Evolutionary conservation across 2,888 invertebrate species (phyloP), one percentile per base, ranked within the genome.

Genomic region (Malachius bipustulatus): DNA sequence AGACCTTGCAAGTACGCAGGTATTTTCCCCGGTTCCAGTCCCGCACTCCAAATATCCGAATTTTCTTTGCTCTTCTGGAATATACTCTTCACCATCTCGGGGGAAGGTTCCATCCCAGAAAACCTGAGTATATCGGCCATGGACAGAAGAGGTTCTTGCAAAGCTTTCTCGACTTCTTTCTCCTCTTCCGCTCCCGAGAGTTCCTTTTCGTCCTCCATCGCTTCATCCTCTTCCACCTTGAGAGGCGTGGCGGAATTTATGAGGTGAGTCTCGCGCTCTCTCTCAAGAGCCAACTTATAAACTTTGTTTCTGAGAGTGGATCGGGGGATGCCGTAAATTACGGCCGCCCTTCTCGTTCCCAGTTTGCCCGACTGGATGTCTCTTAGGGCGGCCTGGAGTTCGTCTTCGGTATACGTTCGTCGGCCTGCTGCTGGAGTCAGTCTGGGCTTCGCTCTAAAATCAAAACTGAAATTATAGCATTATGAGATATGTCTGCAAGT

Each of bases 281-380:
- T 70, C 50, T 83, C 83, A 63, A 78, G 66, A 37, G 76, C 71
- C 54, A 84, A 68, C 62, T 88, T 88, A 70, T 83, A 82, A 57
- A 87, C 89, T 67, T 97, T 97, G 69, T 94, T 97, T 43, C 96
- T 76, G 33, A 97, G 75, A 14, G 94, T 96, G 46, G 96, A 93
- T 45, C 96, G 75, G 4, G 96, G 96, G 58, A 96, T 93, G 51
- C 93, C 91, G 65, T 97, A 97, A 51, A 93, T 82, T 35, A 89
- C 88, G 34, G 96, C 88, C 4, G 96, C 94, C 39, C 94, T 72
- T 30, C 94, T 70, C 4, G 93, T 91, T 45, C 93, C 94, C 48
- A 96, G 69, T 55, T 88, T 83, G 11, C 93, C 93, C 47, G 82
- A 82, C 62, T 89, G 83, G 57, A 96, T 91, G 64, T 94, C 96